Conservation (phyloP, 2,888 invertebrate genomes). For the Mylabris sibirica region DNA sequence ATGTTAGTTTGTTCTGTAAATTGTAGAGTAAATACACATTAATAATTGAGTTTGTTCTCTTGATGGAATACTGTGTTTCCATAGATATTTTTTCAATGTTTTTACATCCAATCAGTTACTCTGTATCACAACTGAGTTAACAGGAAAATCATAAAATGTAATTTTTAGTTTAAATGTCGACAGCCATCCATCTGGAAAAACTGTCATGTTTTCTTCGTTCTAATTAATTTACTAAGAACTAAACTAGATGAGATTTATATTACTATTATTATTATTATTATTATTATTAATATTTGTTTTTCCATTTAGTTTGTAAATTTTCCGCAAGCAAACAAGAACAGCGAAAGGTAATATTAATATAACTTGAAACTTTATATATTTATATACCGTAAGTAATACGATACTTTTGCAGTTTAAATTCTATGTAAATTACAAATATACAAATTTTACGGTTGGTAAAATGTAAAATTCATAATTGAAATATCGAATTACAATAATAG, state of each 20-base stretch:
- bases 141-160: not conserved
- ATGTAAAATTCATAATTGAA: conserved; percentile 1
- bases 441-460: not conserved
- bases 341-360: not conserved
- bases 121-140: no score
- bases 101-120: not conserved
- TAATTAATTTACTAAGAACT: no score
- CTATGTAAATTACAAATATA: not conserved
- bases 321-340: not conserved
- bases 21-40: not conserved
- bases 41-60: conserved; percentile 2
- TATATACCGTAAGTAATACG: conserved; percentile 3
- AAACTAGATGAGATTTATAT: no score
- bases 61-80: conserved; percentile 3
- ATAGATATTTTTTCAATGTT: not conserved
- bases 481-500: not conserved
- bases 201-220: no score
- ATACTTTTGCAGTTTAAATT: not conserved
- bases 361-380: conserved; percentile 6
- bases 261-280: not conserved
- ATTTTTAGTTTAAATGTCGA: not conserved
- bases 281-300: not conserved
- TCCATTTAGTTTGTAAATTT: not conserved
- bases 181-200: not conserved
- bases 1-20: not conserved